Evolutionary conservation across 2,797 vertebrate genomes (phyloP).

Genomic region (Danio kyathit): DNA sequence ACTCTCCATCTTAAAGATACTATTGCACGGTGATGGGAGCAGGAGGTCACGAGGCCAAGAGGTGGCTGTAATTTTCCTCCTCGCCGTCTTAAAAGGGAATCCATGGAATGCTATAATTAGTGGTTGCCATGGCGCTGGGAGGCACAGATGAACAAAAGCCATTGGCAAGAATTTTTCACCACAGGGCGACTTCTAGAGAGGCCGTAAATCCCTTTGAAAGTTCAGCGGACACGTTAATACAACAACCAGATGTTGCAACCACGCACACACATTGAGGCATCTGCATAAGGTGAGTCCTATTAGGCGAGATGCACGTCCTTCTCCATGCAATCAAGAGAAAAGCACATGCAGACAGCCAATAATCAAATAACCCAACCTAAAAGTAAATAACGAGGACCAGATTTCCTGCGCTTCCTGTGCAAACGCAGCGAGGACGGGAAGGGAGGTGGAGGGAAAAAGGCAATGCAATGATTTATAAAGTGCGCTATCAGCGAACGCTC

Average conservation of each 20-base stretch:
- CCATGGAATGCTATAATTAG: slow-evolving; percentile 72
- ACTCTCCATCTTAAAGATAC: background rate
- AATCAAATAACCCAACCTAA: slow-evolving; percentile 58
- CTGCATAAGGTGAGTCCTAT: slow-evolving; percentile 59
- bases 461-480: slow-evolving; percentile 63
- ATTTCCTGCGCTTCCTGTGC: slow-evolving; percentile 54
- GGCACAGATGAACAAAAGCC: slow-evolving; percentile 66
- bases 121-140: slow-evolving; percentile 62
- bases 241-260: slow-evolving; percentile 69
- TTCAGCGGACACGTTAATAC: slow-evolving; percentile 65
- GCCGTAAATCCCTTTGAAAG: slow-evolving; percentile 70
- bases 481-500: slow-evolving; percentile 57
- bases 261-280: slow-evolving; percentile 51
- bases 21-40: slow-evolving; percentile 49
- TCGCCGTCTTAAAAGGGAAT: slow-evolving; percentile 64
- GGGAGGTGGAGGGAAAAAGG: slow-evolving; percentile 15
- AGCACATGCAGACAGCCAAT: slow-evolving; percentile 27
- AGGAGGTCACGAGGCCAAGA: slow-evolving; percentile 52
- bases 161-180: slow-evolving; percentile 63
- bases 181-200: slow-evolving; percentile 61
- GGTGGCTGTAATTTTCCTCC: slow-evolving; percentile 51
- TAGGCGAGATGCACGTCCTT: slow-evolving; percentile 27
- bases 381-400: slow-evolving; percentile 67
- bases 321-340: slow-evolving; percentile 44
- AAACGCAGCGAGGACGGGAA: slow-evolving; percentile 46